Evolutionary conservation across 2,888 invertebrate species (phyloP), one percentile per base, ranked within the genome.

Genomic region (Ceraclea dissimilis): DNA sequence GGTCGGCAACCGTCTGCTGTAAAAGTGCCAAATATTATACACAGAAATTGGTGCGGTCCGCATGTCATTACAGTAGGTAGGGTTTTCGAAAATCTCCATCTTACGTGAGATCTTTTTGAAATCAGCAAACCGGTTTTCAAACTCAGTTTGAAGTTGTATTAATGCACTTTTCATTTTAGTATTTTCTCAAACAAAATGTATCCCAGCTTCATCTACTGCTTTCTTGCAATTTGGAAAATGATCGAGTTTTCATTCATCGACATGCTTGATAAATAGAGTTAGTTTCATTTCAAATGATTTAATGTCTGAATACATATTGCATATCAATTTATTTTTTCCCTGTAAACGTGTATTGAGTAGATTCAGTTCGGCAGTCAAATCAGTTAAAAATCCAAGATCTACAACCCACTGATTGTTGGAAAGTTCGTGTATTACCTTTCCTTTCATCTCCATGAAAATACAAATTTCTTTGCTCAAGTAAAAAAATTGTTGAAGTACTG

Each of bases 401-500:
- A 56, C 46, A 52, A 59, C 43, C 59, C 52, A 59, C 49, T 59
- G 52, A 43, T 34, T 8, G 53, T 58, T 44, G 51, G 52, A 56
- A 56, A 54, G 52, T 56, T 56, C 52, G 49, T 22, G 26, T 49
- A 47, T 52, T 52, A 46, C 52, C 52, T 52, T 52, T 52, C 52
- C 46, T 46, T 54, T 54, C 31, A 49, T 54, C 54, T 54, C 34
- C 54, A 54, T 49, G 20, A 54, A 54, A 49, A 33, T 54, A 49
- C 49, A 54, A 54, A 54, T 54, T 49, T 54, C 48, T 54, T 54
- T 54, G 34, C 54, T 49, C 49, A 51, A 43, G 59, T 62, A 54
- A 59, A 60, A 60, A 63, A 62, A 63, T 56, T 58, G 11, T 56
- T 59, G 16, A 43, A 59, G 51, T 48, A 62, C 58, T 55, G 52